Evolutionary conservation across 1,140 invertebrate species (phyloP), one percentile per base, ranked within the genome.

Genomic region (Idris sp.): DNA sequence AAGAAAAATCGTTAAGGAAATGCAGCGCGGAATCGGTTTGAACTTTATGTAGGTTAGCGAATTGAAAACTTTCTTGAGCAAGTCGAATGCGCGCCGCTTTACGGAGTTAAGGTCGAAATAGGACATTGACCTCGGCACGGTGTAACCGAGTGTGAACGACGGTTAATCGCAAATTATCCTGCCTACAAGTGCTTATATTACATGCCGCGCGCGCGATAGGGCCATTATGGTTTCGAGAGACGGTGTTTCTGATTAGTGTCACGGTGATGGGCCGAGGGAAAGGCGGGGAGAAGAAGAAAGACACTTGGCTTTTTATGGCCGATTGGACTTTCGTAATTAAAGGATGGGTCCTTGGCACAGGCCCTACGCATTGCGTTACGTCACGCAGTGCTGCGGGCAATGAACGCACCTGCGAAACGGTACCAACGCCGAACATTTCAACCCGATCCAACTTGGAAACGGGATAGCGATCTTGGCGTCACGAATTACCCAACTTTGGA

Each of bases 91-190:
- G 74, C 72, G 74, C 71, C 49, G 64, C 36, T 75, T 62, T 76
- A 75, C 65, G 76, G n/a, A 73, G 79, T 77, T 81, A 81, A 81
- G 79, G 79, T 81, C 78, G 79, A 79, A 81, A 81, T 79, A 79
- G 79, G 79, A 79, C 79, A 79, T 81, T 81, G 79, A 81, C 79
- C 79, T 81, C 78, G n/a, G 74, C 62, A 44, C 76, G 62, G 76
- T 75, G 67, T 74, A 68, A 61, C 72, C 75, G 58, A 76, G 74
- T 76, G 74, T 76, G 74, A 76, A 76, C 74, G 74, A 76, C 67
- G 74, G 61, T 76, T 72, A 72, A 72, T 76, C 54, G 67, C 74
- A 71, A 71, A 76, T 76, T 69, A 75, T 75, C 64, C 62, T 64
- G 49, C 41, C 25, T 68, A 58, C 62, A 67, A 74, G 62, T 65